Conservation (phyloP, 2,797 vertebrate genomes). For the Miopithecus talapoin region DNA sequence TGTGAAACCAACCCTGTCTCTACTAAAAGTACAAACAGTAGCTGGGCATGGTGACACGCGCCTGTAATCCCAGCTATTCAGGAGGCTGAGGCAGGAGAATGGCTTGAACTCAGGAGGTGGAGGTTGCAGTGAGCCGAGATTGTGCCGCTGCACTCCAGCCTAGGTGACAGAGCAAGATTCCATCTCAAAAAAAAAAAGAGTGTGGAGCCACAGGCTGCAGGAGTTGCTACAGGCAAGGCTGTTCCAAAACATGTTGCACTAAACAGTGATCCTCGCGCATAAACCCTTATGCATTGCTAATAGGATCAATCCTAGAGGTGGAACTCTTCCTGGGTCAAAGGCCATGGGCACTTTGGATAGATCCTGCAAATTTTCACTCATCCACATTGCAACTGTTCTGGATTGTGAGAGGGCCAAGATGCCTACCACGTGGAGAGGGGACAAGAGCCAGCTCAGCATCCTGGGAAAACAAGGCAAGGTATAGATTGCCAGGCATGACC, state of each 20-base stretch:
- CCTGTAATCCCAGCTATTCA: too few species aligned
- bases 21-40: too few species aligned
- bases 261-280: not conserved
- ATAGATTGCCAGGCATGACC: not conserved
- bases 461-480: not conserved
- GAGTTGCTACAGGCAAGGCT: too few species aligned
- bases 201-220: not conserved
- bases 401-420: not conserved
- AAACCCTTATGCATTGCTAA: not conserved
- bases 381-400: not conserved
- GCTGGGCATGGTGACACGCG: too few species aligned
- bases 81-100: too few species aligned
- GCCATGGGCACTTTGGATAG: not conserved
- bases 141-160: too few species aligned
- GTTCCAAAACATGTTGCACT: not conserved
- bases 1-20: too few species aligned
- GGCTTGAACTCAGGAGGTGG: too few species aligned
- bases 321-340: not conserved
- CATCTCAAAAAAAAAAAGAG: too few species aligned
- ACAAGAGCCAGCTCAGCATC: not conserved
- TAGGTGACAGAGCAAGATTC: too few species aligned
- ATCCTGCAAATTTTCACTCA: not conserved
- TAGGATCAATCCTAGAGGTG: not conserved
- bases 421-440: not conserved
- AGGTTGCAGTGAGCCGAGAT: too few species aligned